Evolutionary conservation across 2,888 invertebrate species (phyloP), one percentile per base, ranked within the genome.

Genomic region (Hermaeophaga mercurialis): DNA sequence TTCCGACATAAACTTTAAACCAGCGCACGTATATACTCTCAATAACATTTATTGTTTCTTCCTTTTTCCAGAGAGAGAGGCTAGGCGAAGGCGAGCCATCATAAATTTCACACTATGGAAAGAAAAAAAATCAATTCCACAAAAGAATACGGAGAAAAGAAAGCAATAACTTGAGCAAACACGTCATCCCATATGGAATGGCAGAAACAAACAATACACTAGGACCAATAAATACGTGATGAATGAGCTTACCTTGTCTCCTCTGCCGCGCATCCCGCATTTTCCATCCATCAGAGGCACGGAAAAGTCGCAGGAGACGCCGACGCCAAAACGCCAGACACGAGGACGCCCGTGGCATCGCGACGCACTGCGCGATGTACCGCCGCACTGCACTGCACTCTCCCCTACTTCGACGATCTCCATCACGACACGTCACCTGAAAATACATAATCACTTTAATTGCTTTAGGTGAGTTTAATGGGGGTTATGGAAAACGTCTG

Each of bases 311-410:
- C 64, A 62, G 66, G 64, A 64, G 70, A 59, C 73, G 73, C 73
- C 73, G 62, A 58, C 55, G 61, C 43, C 43, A 26, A 15, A 12
- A 43, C 12, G 24, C 50, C 41, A 50, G 50, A 50, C 50, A 41
- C 39, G 33, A 28, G 15, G 50, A 43, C 52, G 52, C 52, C 52
- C 52, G 43, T 28, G 57, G 57, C 68, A 68, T 65, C 69, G 66
- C 65, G 67, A 63, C 69, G 67, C 71, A 70, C 71, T 70, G 68
- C 70, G 70, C 72, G 68, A 65, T 64, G 65, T 58, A 54, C 58
- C 68, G 66, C 66, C 62, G 58, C 63, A 67, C 63, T 57, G 55
- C 66, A 66, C 65, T 63, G 48, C 64, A 63, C 66, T 24, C 55
- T 50, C 28, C 9, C n/a, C 28, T 28, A 7, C 28, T 9, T 4